Conservation (phyloP, 2,888 invertebrate genomes). For the Caenorhabditis afra region DNA sequence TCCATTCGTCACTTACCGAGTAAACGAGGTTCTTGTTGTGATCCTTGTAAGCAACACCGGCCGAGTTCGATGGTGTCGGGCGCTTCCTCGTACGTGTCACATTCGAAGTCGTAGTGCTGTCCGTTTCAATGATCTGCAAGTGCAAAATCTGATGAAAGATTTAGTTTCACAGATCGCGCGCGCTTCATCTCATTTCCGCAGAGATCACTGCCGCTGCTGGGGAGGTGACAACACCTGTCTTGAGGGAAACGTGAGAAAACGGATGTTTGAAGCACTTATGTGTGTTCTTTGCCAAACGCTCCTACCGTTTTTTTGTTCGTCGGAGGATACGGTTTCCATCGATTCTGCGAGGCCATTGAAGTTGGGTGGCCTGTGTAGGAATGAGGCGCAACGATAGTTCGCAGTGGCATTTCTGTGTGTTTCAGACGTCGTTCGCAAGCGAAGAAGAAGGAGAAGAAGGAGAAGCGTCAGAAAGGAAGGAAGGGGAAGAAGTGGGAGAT, state of each 20-base stretch:
- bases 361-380: slow-evolving; percentile 22
- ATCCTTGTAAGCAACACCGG: slow-evolving; percentile 67
- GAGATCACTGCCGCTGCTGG: slow-evolving; percentile 36
- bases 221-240: slow-evolving; percentile 32
- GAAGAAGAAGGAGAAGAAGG: slow-evolving; percentile 2
- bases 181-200: slow-evolving; percentile 11
- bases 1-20: slow-evolving; percentile 57
- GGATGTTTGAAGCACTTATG: slow-evolving; percentile 28
- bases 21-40: slow-evolving; percentile 73
- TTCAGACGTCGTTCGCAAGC: neutral
- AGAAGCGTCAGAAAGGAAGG: neutral
- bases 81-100: slow-evolving; percentile 32
- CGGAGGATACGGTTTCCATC: slow-evolving; percentile 39
- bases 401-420: slow-evolving; percentile 39
- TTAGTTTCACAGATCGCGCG: neutral
- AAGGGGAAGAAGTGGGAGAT: slow-evolving; percentile 30
- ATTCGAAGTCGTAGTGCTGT: slow-evolving; percentile 3
- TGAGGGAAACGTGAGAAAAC: slow-evolving; percentile 23
- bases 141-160: slow-evolving; percentile 10
- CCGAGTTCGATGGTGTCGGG: slow-evolving; percentile 53
- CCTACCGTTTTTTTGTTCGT: slow-evolving; percentile 15
- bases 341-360: slow-evolving; percentile 8
- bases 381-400: slow-evolving; percentile 31
- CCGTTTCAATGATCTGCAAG: slow-evolving; percentile 61
- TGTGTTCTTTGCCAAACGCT: slow-evolving; percentile 7